Evolutionary conservation across 1,140 invertebrate genomes (phyloP).

Genomic region (Berghia stephanieae): DNA sequence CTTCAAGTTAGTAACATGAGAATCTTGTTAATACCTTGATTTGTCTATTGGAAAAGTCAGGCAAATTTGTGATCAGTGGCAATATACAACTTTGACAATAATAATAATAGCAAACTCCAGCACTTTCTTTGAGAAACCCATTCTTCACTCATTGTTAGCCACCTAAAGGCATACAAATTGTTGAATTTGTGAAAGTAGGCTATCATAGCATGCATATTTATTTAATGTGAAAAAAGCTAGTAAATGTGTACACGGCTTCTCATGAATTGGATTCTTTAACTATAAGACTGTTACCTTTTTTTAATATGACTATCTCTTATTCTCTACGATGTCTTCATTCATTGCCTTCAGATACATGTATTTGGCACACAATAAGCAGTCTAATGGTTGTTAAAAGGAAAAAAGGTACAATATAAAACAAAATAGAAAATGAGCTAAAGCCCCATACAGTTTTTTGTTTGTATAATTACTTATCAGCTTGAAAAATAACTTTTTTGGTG

Average conservation of each 20-base stretch:
- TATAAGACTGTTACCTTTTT: no score
- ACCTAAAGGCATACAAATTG: no score
- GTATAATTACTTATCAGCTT: not conserved
- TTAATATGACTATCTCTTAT: no score
- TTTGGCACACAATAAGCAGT: not conserved
- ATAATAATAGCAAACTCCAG: not conserved
- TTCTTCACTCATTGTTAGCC: no score
- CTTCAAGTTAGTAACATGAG: constrained; percentile 58
- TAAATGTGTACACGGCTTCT: no score
- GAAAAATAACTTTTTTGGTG: not conserved
- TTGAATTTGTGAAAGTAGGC: no score
- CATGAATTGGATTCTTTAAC: no score
- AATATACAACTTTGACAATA: not conserved
- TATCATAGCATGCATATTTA: no score
- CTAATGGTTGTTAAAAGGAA: not conserved
- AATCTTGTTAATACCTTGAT: not conserved
- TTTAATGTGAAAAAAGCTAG: no score
- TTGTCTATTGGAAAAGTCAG: not conserved
- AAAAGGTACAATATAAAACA: not conserved
- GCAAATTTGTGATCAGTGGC: no score
- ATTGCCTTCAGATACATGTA: not conserved
- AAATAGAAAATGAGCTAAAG: not conserved
- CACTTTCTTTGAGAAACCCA: no score
- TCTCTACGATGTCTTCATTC: no score
- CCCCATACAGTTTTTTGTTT: not conserved